Base-by-base conservation (phyloP, 2,113 vertebrate species). In the Origma solitaria region DNA sequence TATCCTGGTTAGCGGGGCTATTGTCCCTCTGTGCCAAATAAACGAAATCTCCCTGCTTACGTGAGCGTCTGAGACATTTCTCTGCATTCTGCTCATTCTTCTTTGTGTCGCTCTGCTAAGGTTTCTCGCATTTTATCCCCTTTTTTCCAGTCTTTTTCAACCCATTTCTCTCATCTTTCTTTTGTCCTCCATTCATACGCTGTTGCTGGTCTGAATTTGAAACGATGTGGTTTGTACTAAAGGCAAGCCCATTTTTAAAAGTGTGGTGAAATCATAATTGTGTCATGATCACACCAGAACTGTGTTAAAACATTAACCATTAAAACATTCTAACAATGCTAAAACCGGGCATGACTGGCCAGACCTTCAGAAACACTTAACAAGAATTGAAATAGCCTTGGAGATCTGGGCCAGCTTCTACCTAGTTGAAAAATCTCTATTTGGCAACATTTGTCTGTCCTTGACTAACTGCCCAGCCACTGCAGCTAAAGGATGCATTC, bases 11-110 rank as follows among this genome's bases (percentile, higher is more conserved):
- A 88, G 95, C 18, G 1, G 30, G 64, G 68, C 90, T 93, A 90
- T 95, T 92, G 88, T 96, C 80, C 37, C 61, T 86, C 92, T 53
- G 60, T 91, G 72, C 88, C 92, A 86, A 93, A 88, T 88, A 96
- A 94, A 93, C 93, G 90, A 88, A 95, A 96, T 88, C 95, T 93
- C 35, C 30, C 33, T 92, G 93, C 95, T 94, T 95, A 93, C 72
- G 83, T 96, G 88, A 93, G 86, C 0, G 0, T 88, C 90, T 88
- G 80, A 94, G 88, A 82, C 65, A 53, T 81, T 95, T 93, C 82
- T 96, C 76, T 64, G 76, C 79, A 53, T 95, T 96, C 80, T 88
- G 89, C 85, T 93, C 3, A 0, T 38, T 91, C 58, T 86, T 82
- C 76, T 96, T 96, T 96, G 90, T 95, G 90, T 93, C 1, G 1